Conservation (phyloP, 2,113 vertebrate species). For the Laticauda colubrina region DNA sequence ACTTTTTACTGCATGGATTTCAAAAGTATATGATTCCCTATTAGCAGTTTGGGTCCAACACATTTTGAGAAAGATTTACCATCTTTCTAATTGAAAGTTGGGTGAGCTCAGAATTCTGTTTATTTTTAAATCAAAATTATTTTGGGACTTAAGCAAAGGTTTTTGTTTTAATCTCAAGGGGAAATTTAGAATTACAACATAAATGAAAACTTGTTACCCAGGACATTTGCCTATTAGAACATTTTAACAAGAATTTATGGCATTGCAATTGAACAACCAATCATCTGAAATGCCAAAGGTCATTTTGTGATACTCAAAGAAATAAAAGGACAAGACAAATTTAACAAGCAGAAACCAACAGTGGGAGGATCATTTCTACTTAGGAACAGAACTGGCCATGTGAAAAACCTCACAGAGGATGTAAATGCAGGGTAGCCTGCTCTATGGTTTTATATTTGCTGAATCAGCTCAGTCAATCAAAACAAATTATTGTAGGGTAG, state of each 20-base stretch:
- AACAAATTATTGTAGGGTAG: constrained; percentile 55
- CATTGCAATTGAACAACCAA: constrained; percentile 49
- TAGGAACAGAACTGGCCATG: constrained; percentile 61
- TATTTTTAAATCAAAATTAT: neutral
- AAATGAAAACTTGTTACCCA: neutral
- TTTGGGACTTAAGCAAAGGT: constrained; percentile 35
- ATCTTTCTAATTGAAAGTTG: neutral
- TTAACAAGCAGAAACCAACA: constrained; percentile 65
- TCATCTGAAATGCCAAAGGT: constrained; percentile 39
- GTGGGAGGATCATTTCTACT: constrained; percentile 73
- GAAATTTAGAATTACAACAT: neutral
- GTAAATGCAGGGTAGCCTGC: constrained; percentile 70
- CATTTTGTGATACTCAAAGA: constrained; percentile 50
- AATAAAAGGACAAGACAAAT: constrained; percentile 64
- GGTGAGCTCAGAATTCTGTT: neutral
- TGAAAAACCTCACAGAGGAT: constrained; percentile 74
- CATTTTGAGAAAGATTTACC: neutral
- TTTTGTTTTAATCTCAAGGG: neutral
- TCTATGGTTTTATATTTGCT: constrained; percentile 68
- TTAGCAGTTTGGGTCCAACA: neutral
- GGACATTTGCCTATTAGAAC: constrained; percentile 40
- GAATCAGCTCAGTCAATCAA: constrained; percentile 71
- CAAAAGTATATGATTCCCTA: neutral
- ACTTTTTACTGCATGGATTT: neutral
- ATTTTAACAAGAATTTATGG: constrained; percentile 47